phyloP scores from a whole-genome alignment of 1,140 invertebrate species.

The Lutraria rhynchaena region DNA sequence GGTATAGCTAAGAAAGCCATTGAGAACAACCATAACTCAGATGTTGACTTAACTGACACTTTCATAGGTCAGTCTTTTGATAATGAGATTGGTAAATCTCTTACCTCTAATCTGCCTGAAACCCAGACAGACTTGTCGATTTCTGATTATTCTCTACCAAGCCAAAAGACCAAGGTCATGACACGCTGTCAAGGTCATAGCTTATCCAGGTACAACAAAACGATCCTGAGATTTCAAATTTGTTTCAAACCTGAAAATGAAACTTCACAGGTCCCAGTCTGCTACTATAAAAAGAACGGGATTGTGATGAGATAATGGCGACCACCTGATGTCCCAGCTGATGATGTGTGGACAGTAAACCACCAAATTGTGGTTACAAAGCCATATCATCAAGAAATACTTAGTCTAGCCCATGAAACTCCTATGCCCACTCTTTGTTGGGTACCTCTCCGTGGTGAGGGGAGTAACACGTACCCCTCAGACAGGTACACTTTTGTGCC shows the following conservation, averaged over 20 bases:
- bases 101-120: no score
- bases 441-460: no score
- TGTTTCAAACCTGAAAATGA: constrained; percentile 29
- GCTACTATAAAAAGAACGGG: constrained; percentile 47
- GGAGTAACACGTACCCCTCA: no score
- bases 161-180: no score
- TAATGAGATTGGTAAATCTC: not conserved
- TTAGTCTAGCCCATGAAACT: constrained; percentile 55
- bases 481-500: no score
- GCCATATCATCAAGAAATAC: constrained; percentile 35
- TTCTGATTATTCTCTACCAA: no score
- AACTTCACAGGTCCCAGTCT: constrained; percentile 12
- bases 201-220: constrained; percentile 44
- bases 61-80: constrained; percentile 2
- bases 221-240: constrained; percentile 37
- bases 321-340: constrained; percentile 40
- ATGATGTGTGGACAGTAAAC: constrained; percentile 42
- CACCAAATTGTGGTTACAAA: constrained; percentile 55
- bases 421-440: no score
- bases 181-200: constrained; percentile 26
- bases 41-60: constrained; percentile 5
- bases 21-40: not conserved
- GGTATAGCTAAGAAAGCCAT: constrained; percentile 51
- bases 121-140: no score
- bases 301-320: constrained; percentile 56